Base-by-base conservation (phyloP, 2,888 invertebrate species). In the Hypselothyrea guttata region DNA sequence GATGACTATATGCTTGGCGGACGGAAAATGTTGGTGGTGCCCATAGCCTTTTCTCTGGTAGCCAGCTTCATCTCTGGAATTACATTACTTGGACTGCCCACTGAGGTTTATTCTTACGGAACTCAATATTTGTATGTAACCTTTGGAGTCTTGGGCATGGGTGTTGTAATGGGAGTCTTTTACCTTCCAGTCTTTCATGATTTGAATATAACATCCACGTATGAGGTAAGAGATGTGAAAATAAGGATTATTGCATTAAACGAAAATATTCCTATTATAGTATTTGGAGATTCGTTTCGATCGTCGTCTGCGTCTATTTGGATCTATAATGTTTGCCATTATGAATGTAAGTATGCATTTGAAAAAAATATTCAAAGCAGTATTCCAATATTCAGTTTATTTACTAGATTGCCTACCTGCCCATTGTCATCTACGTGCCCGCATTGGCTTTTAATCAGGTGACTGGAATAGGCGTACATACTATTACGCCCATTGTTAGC, bases 371-470 rank as follows among this genome's bases (percentile, higher is more conserved):
- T n/a, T n/a, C 33, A 2, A 12, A 34, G 11, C 13, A 28, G 4
- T 27, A 9, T 13, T 1, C 1, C 2, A 8, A 18, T 46, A 11
- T n/a, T 7, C 9, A 15, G 3, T 1, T 13, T 8, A 34, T 33
- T 22, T 88, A 92, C 64, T 90, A 95, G 95, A 91, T 95, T 87
- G 93, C 93, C 13, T 95, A 95, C 93, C 89, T 95, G 56, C 95
- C 95, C 13, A 94, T 95, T 58, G 95, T 95, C 2, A 94, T 95
- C 75, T 95, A 94, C 84, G 95, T 95, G 28, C 95, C 95, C 30
- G 95, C 95, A 0, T 88, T 95, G 72, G 95, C 95, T 28, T 95
- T 95, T 87, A 95, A 95, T 90, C 95, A 95, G 93, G 97, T 97
- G 15, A 97, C 96, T 54, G 96, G 96, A 34, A 92, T 96, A 2